These are phyloP conservation scores for Eupeodes luniger DNA, from an alignment of 2,888 invertebrate species.

Conservation along the genomic window DNA sequence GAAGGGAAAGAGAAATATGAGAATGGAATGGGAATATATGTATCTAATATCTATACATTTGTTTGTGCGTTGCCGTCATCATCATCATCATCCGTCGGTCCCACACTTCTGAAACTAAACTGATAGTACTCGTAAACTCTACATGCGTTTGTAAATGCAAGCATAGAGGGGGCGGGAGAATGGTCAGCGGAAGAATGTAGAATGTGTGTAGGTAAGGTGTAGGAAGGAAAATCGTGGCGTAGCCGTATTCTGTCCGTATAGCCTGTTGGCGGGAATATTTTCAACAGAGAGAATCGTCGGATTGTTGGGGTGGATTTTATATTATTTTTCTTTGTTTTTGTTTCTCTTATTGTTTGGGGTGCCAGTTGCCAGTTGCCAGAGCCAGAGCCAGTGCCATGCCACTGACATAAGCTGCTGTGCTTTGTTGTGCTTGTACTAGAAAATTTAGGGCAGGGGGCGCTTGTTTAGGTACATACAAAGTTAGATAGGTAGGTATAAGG, in stretches of 20 bases:
- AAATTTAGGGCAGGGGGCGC: slow-evolving; percentile 16
- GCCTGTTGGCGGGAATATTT: slow-evolving; percentile 69
- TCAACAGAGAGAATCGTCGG: neutral
- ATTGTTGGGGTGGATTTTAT: slow-evolving; percentile 33
- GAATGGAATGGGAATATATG: slow-evolving; percentile 38
- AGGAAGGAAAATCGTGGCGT: slow-evolving; percentile 32
- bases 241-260: neutral
- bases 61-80: slow-evolving; percentile 35
- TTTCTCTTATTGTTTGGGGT: neutral
- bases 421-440: neutral
- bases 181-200: neutral
- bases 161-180: neutral
- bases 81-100: neutral
- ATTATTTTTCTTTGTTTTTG: neutral
- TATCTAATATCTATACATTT: slow-evolving; percentile 40
- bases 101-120: slow-evolving; percentile 16
- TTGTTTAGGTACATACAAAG: too few species aligned
- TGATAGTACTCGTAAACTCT: slow-evolving; percentile 59
- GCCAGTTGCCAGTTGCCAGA: slow-evolving; percentile 17
- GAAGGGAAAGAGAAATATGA: slow-evolving; percentile 46
- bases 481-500: slow-evolving; percentile 10
- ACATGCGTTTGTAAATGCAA: slow-evolving; percentile 58
- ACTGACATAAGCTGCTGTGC: too few species aligned
- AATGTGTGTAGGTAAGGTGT: neutral
- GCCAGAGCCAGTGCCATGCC: too few species aligned